These are phyloP conservation scores for Ameiurus melas DNA, from an alignment of 2,113 vertebrate genomes.

Conservation along the genomic window DNA sequence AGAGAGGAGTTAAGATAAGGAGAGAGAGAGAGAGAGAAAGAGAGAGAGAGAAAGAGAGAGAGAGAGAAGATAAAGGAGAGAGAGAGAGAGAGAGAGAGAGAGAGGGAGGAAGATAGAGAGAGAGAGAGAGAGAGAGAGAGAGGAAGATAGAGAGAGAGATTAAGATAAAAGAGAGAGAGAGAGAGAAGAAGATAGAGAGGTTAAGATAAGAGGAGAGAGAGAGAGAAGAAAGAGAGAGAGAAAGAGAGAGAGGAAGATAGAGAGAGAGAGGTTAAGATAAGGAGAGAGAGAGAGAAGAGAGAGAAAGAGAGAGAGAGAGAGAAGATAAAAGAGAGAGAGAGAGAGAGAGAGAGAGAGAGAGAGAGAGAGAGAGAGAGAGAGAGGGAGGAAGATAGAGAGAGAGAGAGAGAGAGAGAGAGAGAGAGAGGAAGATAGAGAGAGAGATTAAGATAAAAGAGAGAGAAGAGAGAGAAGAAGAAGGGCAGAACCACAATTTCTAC, in stretches of 20 bases:
- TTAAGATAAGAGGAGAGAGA: not conserved
- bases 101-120: not conserved
- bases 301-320: not conserved
- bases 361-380: not conserved
- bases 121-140: slow-evolving; percentile 7
- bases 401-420: not conserved
- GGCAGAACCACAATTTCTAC: not conserved
- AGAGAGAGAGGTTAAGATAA: too few relatives aligned
- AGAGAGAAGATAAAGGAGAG: slow-evolving; percentile 3
- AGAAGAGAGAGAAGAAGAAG: not conserved
- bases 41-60: not conserved
- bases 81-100: not conserved
- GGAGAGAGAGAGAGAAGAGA: not conserved
- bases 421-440: not conserved
- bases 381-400: slow-evolving; percentile 5
- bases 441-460: too few relatives aligned
- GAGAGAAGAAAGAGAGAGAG: not conserved
- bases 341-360: not conserved
- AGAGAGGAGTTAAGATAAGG: too few relatives aligned
- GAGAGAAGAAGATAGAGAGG: not conserved
- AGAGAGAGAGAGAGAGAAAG: not conserved
- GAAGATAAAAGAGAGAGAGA: not conserved
- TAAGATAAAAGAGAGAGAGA: not conserved
- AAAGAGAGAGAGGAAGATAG: slow-evolving; percentile 6
- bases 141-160: not conserved